A percentile compares a stretch with the other conserved stretches of the same genome.
Evolutionary conservation across 2,888 invertebrate genomes (phyloP).

Genomic region (Teleiodes luculella): DNA sequence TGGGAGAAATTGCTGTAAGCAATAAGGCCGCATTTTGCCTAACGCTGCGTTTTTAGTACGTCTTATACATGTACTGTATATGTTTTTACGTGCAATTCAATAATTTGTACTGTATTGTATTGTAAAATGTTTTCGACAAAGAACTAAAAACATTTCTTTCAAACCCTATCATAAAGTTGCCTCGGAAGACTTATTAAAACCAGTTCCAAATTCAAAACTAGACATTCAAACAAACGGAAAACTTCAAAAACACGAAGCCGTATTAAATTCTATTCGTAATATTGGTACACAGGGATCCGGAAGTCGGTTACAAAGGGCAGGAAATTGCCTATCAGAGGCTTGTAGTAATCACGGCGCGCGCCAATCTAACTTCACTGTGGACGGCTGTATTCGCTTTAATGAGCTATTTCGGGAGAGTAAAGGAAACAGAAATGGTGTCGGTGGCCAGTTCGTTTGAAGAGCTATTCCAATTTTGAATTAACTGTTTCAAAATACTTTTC

Average conservation of each 20-base stretch:
- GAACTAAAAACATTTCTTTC: no score
- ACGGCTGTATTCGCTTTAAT: slow-evolving; percentile 55
- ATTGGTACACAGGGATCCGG: slow-evolving; percentile 48
- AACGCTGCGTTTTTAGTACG: no score
- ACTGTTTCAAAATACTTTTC: no score
- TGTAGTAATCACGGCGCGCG: slow-evolving; percentile 54
- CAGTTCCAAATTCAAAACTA: not conserved
- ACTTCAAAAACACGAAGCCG: slow-evolving; percentile 45
- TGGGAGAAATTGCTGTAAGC: no score
- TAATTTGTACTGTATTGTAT: no score
- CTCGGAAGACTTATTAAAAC: no score
- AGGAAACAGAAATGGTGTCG: slow-evolving; percentile 16
- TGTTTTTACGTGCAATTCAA: no score
- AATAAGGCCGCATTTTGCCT: no score
- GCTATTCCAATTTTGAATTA: no score
- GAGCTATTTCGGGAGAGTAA: slow-evolving; percentile 54
- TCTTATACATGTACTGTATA: no score
- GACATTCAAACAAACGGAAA: slow-evolving; percentile 28
- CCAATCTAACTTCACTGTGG: slow-evolving; percentile 67
- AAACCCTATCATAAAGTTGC: no score
- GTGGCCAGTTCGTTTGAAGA: not conserved
- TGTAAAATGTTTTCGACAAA: no score
- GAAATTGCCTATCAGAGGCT: slow-evolving; percentile 73
- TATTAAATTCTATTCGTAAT: slow-evolving; percentile 60
- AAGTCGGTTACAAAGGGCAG: slow-evolving; percentile 63